Evolutionary conservation across 2,888 invertebrate species (phyloP).

Genomic region (Tiphia femorata): DNA sequence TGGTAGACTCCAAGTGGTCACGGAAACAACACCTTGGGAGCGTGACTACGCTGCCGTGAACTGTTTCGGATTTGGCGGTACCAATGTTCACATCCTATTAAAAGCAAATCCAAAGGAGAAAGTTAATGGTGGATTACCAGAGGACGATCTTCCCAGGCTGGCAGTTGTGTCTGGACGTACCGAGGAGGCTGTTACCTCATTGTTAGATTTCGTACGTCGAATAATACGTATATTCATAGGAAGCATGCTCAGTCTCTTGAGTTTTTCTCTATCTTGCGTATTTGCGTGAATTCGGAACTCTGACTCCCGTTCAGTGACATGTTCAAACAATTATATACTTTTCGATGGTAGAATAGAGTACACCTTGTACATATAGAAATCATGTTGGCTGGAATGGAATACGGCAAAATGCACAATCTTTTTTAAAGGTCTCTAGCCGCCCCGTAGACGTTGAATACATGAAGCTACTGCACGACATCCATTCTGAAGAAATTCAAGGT

Average conservation of each 20-base stretch:
- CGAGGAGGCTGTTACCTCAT: constrained; percentile 76
- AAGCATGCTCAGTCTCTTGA: too few species aligned
- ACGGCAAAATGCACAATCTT: too few species aligned
- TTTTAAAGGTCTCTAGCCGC: constrained; percentile 58
- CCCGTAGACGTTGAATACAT: constrained; percentile 76
- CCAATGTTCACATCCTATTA: constrained; percentile 23
- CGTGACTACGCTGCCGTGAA: constrained; percentile 58
- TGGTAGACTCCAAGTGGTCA: constrained; percentile 30
- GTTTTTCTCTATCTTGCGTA: too few species aligned
- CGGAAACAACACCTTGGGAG: constrained; percentile 29
- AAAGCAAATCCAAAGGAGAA: constrained; percentile 29
- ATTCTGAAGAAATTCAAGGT: constrained; percentile 71
- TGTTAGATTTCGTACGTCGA: constrained; percentile 76
- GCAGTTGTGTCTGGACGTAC: constrained; percentile 83
- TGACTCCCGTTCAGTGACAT: too few species aligned
- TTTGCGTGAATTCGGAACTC: too few species aligned
- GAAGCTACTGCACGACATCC: constrained; percentile 74
- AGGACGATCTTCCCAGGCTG: constrained; percentile 78
- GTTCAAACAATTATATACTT: too few species aligned
- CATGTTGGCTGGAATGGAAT: too few species aligned
- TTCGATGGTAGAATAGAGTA: too few species aligned
- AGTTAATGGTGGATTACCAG: constrained; percentile 72
- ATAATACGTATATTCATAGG: too few species aligned
- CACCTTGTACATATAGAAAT: too few species aligned
- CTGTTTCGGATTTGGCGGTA: constrained; percentile 22